Conservation (phyloP, 2,888 invertebrate genomes). For the Lasioglossum malachurum region DNA sequence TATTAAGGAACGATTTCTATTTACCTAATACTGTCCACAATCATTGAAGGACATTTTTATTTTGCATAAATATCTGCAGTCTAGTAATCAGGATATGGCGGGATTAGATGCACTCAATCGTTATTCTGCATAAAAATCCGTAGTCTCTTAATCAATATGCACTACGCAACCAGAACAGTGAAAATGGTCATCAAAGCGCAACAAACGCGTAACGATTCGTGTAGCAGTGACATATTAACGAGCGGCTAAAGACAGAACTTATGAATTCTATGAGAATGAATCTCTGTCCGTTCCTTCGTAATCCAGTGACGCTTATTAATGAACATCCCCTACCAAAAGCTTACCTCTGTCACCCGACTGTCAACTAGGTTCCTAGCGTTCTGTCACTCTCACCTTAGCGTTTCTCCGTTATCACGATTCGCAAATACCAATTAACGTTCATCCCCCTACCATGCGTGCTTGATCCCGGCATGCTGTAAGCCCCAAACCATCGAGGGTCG, state of each 20-base stretch:
- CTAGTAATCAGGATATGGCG: too few relatives aligned
- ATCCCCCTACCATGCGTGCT: not conserved
- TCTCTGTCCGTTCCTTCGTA: not conserved
- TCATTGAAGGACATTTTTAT: too few relatives aligned
- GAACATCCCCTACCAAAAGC: not conserved
- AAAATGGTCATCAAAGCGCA: not conserved
- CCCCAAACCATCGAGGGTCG: conserved; percentile 16
- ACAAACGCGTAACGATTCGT: not conserved
- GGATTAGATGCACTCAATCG: too few relatives aligned
- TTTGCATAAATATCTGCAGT: too few relatives aligned
- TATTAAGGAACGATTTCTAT: too few relatives aligned
- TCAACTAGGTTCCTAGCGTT: not conserved
- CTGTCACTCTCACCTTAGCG: not conserved
- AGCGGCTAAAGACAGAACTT: not conserved
- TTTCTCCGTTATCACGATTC: conserved; percentile 18
- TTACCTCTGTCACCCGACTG: conserved; percentile 5
- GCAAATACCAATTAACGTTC: conserved; percentile 9
- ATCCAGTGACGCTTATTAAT: not conserved
- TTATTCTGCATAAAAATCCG: too few relatives aligned
- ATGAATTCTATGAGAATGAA: not conserved
- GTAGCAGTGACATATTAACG: not conserved
- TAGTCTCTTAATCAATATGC: not conserved
- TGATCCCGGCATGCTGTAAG: not conserved
- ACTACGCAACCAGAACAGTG: not conserved
- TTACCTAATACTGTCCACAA: too few relatives aligned